A percentile compares a stretch with the other conserved stretches of the same genome.
Conservation (phyloP, 2,888 invertebrate genomes). For the Chymomyza amoena region DNA sequence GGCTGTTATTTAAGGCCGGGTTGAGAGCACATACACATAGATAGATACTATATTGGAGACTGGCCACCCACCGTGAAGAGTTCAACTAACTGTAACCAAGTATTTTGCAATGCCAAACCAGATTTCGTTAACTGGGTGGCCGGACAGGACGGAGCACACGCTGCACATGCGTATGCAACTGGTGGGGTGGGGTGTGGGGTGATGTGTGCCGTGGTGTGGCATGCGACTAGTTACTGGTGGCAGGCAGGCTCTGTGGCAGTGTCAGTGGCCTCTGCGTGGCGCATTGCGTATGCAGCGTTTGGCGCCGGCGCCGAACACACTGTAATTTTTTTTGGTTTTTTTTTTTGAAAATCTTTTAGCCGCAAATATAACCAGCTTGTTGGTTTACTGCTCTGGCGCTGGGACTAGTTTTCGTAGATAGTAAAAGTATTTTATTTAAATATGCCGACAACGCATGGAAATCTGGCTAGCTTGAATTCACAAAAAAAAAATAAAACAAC, state of each 20-base stretch:
- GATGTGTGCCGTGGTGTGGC: constrained; percentile 46
- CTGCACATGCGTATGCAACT: neutral
- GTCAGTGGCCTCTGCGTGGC: constrained; percentile 55
- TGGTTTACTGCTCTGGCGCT: constrained; percentile 20
- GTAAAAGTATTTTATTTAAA: constrained; percentile 74
- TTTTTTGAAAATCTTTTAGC: neutral
- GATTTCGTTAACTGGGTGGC: neutral
- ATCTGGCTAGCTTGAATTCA: constrained; percentile 60
- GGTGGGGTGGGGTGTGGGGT: neutral
- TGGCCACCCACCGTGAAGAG: neutral
- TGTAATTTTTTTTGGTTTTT: constrained; percentile 59
- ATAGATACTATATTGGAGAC: too few relatives aligned
- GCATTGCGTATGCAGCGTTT: constrained; percentile 52
- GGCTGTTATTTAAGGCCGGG: neutral
- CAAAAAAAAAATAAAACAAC: constrained; percentile 24
- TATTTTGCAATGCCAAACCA: neutral
- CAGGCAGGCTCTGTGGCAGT: constrained; percentile 13
- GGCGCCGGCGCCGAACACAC: constrained; percentile 54
- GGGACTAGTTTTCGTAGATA: constrained; percentile 72
- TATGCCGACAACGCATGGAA: constrained; percentile 68
- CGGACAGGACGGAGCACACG: neutral
- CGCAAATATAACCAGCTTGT: constrained; percentile 57
- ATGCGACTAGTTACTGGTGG: constrained; percentile 34
- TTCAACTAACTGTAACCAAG: constrained; percentile 1
- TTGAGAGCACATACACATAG: neutral